Evolutionary conservation across 2,113 vertebrate genomes (phyloP), one percentile per base, ranked within the genome.

Genomic region (Hemibagrus wyckioides): DNA sequence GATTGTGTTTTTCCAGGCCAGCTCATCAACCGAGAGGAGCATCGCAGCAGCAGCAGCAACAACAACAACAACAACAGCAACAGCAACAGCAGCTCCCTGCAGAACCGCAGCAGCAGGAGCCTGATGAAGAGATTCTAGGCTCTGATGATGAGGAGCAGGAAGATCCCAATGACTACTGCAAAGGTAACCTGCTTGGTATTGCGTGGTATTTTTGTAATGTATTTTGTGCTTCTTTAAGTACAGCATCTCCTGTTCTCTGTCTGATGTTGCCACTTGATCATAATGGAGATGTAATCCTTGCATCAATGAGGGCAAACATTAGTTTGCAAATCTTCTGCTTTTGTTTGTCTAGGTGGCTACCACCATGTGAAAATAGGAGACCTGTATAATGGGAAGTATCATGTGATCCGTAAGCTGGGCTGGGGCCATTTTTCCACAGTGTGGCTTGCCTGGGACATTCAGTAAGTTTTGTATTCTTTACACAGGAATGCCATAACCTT

Each of bases 341-440:
- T 89, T 76, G 61, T 77, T 80, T 88, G 69, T 90, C 56, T 80
- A 99, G 98, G 98, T 89, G 98, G 98, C 63, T 99, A 99, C 89
- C 98, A 99, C 92, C 97, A 98, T 17, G 98, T 99, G 89, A 98
- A 99, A 94, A 98, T 99, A 33, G 98, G 98, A 85, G 98, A 99
- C 92, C 96, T 99, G 23, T 99, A 98, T 87, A 98, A 97, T 54
- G 97, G 97, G 6, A 96, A 97, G 89, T 99, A 99, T 88, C 98
- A 99, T 5, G 98, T 99, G 14, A 99, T 99, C 91, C 96, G 98
- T 73, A 99, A 99, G 91, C 95, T 99, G 73, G 98, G 98, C 92
- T 99, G 98, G 98, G 98, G 98, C 79, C 98, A 99, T 93, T 99
- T 99, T 93, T 99, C 98, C 83, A 99, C 98, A 2, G 98, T 99